Evolutionary conservation across 2,888 invertebrate genomes (phyloP).

Genomic region (Cyaniris semiargus): DNA sequence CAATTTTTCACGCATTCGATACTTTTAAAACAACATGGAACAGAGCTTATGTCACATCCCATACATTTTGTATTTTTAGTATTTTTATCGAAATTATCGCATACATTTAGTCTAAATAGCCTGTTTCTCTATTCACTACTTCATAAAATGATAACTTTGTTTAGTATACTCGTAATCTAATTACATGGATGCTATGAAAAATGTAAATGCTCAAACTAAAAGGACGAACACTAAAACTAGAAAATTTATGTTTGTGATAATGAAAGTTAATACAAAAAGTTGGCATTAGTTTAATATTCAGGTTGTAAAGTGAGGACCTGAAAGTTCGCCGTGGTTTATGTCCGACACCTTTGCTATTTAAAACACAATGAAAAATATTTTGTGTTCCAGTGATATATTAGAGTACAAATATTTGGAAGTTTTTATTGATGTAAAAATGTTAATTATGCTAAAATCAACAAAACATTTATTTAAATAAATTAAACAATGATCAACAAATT

Average conservation of each 20-base stretch:
- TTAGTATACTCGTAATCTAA: not conserved
- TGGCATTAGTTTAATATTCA: conserved; percentile 23
- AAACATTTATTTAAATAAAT: too few relatives aligned
- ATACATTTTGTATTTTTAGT: too few relatives aligned
- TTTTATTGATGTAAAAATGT: not conserved
- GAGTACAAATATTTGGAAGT: not conserved
- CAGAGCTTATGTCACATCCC: too few relatives aligned
- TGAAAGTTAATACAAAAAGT: conserved; percentile 28
- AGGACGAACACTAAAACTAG: not conserved
- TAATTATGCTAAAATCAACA: too few relatives aligned
- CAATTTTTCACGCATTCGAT: too few relatives aligned
- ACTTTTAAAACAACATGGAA: too few relatives aligned
- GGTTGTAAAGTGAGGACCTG: not conserved
- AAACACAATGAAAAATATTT: not conserved
- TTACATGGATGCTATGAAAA: not conserved
- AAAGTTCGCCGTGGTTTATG: not conserved
- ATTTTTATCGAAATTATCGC: too few relatives aligned
- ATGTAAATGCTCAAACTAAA: not conserved
- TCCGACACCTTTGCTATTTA: not conserved
- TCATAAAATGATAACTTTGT: too few relatives aligned
- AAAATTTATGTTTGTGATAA: conserved; percentile 11
- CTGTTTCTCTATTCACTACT: too few relatives aligned
- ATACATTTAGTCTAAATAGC: too few relatives aligned
- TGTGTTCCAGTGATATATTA: not conserved
- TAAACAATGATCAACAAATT: too few relatives aligned